These are phyloP conservation scores for Cyphomyrus plagiostoma DNA, from an alignment of 2,113 vertebrate species.

Conservation along the genomic window DNA sequence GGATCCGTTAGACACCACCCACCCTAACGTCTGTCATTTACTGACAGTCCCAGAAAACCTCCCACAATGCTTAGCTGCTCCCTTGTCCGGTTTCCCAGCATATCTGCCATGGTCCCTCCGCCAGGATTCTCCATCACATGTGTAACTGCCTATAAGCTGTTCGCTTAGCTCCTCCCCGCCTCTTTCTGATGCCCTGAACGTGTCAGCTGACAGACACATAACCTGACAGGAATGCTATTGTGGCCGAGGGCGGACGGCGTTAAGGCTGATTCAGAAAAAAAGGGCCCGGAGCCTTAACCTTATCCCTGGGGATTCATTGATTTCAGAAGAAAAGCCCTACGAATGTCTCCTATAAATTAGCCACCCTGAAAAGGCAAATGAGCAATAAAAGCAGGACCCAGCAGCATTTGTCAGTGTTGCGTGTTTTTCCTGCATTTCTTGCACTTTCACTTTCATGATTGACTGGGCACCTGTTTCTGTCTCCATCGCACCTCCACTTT, in stretches of 20 bases:
- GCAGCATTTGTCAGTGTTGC: background rate
- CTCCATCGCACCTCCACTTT: background rate
- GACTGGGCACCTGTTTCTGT: background rate
- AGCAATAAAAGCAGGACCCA: background rate
- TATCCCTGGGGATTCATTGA: background rate
- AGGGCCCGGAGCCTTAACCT: background rate
- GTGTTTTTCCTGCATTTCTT: background rate
- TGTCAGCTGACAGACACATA: background rate
- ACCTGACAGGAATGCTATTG: background rate
- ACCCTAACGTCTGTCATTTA: too few relatives aligned
- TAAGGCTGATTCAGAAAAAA: background rate
- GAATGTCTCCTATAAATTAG: background rate
- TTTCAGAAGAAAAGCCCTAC: background rate
- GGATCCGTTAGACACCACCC: conserved; percentile 19
- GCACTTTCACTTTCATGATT: background rate
- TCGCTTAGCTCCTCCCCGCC: background rate
- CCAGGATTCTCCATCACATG: background rate
- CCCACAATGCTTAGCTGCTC: background rate
- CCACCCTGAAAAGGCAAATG: background rate
- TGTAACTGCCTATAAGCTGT: background rate
- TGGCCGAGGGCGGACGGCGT: background rate
- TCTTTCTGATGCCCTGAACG: background rate
- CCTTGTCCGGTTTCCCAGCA: background rate
- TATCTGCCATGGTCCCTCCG: background rate
- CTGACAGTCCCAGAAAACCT: background rate